Evolutionary conservation across 2,888 invertebrate species (phyloP).

Genomic region (Pedicia rivosa): DNA sequence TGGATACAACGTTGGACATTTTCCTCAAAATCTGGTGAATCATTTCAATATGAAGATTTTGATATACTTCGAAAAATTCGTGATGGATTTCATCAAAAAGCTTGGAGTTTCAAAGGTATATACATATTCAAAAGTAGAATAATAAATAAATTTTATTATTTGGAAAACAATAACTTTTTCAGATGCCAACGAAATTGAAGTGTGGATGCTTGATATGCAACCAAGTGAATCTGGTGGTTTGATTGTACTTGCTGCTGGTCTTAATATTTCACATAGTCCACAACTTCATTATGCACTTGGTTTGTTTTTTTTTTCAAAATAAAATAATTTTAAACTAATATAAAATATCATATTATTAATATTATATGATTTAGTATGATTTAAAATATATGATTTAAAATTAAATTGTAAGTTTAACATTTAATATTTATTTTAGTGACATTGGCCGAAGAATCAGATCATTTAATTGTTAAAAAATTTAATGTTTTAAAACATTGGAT

Average conservation of each 20-base stretch:
- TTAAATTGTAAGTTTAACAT: too few species aligned
- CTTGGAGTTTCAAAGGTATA: constrained; percentile 42
- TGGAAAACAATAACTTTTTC: constrained; percentile 9
- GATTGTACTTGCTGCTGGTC: constrained; percentile 54
- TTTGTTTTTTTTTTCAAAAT: not conserved
- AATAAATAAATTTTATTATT: too few species aligned
- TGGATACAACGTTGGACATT: constrained; percentile 73
- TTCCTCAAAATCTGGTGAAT: constrained; percentile 41
- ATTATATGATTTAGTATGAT: too few species aligned
- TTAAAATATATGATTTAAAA: too few species aligned
- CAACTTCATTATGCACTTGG: constrained; percentile 58
- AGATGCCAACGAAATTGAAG: constrained; percentile 46
- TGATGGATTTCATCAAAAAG: constrained; percentile 48
- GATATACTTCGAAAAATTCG: constrained; percentile 55
- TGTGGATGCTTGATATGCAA: constrained; percentile 67
- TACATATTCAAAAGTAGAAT: not conserved
- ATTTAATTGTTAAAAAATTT: constrained; percentile 19
- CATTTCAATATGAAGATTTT: constrained; percentile 51
- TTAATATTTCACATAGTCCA: constrained; percentile 45
- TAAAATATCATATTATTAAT: too few species aligned
- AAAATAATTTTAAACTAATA: too few species aligned
- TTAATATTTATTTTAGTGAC: constrained; percentile 17
- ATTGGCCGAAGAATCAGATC: constrained; percentile 17
- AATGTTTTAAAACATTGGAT: constrained; percentile 23
- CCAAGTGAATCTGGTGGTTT: constrained; percentile 43